Evolutionary conservation across 2,113 vertebrate species (phyloP), one percentile per base, ranked within the genome.

Genomic region (Cichladusa arquata): DNA sequence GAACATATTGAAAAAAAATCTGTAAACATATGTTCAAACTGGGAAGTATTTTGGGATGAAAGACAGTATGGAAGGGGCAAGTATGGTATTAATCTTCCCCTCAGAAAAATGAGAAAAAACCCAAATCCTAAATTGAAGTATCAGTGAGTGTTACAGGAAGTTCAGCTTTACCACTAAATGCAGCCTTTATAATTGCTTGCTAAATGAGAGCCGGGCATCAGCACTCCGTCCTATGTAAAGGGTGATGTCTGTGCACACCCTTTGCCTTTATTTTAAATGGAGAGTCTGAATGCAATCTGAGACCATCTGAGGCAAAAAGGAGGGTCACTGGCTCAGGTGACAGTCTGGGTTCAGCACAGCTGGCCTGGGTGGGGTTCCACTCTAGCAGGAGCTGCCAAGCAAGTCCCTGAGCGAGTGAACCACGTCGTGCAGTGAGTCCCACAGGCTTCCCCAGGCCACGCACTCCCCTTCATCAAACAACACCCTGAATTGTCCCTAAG

Each of bases 381-480:
- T 8, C 82, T 12, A 6, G 28, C 5, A 3, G 11, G 50, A 81
- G 80, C 86, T 87, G 96, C 93, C 95, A 92, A 93, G 57, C 18
- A 4, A 14, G 56, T 61, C 92, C 34, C 50, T 44, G 90, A 69
- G 76, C 17, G 73, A 92, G 69, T 33, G 81, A 82, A 64, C 86
- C 69, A 79, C 33, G 2, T n/a, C 76, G 80, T 84, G 86, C 57
- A 48, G 65, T 69, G 26, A 38, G 38, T 57, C 77, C 57, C 89
- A 53, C 60, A 81, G 90, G 58, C 65, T 67, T 93, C 62, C 73
- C 17, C 28, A 61, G 80, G 61, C 28, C 67, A 4, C 69, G 9
- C 26, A 88, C 23, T 86, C 47, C 65, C 72, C 92, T 79, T 81
- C 61, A 69, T 85, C 76, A 95, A 95, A 89, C 72, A 96, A 29